Percentiles rank a stretch among this genome's conserved stretches.
phyloP scores from a whole-genome alignment of 2,797 vertebrate genomes.

The Thamnophis elegans region DNA sequence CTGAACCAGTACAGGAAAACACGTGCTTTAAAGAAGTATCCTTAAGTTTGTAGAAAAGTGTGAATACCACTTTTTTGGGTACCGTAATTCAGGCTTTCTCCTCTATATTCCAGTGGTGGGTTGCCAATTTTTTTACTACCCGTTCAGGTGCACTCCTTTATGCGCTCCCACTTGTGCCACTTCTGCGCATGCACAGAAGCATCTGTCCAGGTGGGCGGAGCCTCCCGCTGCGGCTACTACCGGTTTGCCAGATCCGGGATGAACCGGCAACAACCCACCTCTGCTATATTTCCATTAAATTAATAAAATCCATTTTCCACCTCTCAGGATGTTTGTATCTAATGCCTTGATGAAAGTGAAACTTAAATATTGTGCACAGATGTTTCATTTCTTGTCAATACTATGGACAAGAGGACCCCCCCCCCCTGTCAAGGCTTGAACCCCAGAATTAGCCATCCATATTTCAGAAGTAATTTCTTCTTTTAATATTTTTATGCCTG shows the following conservation, averaged over 20 bases:
- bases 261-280: too few relatives aligned
- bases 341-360: neutral
- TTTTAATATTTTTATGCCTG: constrained; percentile 48
- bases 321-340: neutral
- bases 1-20: neutral
- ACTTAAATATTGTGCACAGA: constrained; percentile 13
- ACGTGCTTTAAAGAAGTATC: neutral
- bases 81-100: too few relatives aligned
- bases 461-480: constrained; percentile 39
- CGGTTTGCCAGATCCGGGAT: too few relatives aligned
- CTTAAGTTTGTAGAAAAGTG: neutral
- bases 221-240: too few relatives aligned
- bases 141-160: too few relatives aligned
- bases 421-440: constrained; percentile 35
- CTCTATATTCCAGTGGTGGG: too few relatives aligned
- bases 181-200: too few relatives aligned
- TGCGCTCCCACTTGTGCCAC: too few relatives aligned
- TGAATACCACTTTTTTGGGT: neutral
- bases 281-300: neutral
- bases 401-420: too few relatives aligned
- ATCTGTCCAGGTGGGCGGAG: too few relatives aligned
- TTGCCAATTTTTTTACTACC: too few relatives aligned
- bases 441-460: constrained; percentile 39
- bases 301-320: neutral
- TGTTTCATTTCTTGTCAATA: too few relatives aligned